phyloP scores from a whole-genome alignment of 2,888 invertebrate species.

The Drosophila picticornis region DNA sequence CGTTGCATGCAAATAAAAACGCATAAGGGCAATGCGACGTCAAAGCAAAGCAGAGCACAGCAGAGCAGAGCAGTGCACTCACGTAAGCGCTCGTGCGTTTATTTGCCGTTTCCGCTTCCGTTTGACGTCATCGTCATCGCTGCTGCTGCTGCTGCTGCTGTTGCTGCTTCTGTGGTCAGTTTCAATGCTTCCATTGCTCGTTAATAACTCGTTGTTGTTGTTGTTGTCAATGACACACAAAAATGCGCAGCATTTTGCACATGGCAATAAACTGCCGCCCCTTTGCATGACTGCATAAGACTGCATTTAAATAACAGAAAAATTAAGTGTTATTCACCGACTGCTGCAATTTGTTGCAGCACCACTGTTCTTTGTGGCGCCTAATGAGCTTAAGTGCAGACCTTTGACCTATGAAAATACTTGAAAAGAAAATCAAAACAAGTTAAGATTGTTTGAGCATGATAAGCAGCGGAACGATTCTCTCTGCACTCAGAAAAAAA shows the following conservation, averaged over 20 bases:
- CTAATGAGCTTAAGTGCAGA: constrained; percentile 58
- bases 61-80: constrained; percentile 60
- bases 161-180: constrained; percentile 58
- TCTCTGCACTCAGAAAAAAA: background rate
- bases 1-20: constrained; percentile 64
- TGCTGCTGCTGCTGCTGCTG: constrained; percentile 14
- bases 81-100: constrained; percentile 77
- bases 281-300: constrained; percentile 47
- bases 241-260: constrained; percentile 66
- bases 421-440: background rate
- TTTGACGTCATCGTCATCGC: constrained; percentile 51
- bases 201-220: constrained; percentile 65
- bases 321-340: constrained; percentile 27
- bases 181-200: constrained; percentile 71
- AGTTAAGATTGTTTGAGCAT: background rate
- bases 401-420: constrained; percentile 20
- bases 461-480: background rate
- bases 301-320: constrained; percentile 51
- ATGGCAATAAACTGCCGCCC: constrained; percentile 64
- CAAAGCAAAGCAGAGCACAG: constrained; percentile 36
- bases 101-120: constrained; percentile 80
- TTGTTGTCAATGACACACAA: constrained; percentile 64
- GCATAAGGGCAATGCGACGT: background rate
- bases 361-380: constrained; percentile 13
- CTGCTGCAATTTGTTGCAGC: constrained; percentile 34